Evolutionary conservation across 2,113 vertebrate genomes (phyloP).

Genomic region (Salvelinus fontinalis): DNA sequence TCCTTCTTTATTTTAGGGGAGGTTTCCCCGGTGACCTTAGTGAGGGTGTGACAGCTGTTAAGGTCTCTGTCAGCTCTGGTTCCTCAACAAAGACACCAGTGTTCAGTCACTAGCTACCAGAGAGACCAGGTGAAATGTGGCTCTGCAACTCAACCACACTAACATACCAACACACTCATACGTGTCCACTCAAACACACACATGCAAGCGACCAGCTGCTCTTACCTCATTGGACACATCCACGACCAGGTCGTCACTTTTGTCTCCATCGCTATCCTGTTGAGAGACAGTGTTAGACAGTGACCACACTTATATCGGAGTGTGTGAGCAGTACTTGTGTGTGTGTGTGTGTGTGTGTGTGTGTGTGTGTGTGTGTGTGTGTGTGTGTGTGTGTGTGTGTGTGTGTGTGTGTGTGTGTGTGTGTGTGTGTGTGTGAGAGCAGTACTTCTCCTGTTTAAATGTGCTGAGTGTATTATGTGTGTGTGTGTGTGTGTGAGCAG

Average conservation of each 20-base stretch:
- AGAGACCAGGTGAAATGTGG: slow-evolving; percentile 40
- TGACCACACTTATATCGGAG: neutral
- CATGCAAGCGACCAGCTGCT: neutral
- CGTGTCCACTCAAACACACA: neutral
- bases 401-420: neutral
- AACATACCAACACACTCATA: neutral
- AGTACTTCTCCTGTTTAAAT: too few species aligned
- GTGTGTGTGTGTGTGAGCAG: too few species aligned
- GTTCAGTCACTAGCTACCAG: slow-evolving; percentile 24
- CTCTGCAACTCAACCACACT: slow-evolving; percentile 15
- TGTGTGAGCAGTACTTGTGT: neutral
- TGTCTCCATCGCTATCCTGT: slow-evolving; percentile 96
- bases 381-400: neutral
- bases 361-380: neutral
- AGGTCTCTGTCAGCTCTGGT: slow-evolving; percentile 8
- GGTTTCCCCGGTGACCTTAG: slow-evolving; percentile 47
- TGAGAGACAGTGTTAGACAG: slow-evolving; percentile 12
- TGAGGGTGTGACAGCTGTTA: slow-evolving; percentile 34
- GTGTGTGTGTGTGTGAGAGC: neutral
- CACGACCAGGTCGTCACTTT: slow-evolving; percentile 95
- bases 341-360: neutral
- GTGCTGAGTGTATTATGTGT: too few species aligned
- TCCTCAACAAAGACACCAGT: slow-evolving; percentile 39
- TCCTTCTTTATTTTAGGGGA: too few species aligned
- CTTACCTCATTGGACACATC: slow-evolving; percentile 95